phyloP scores from a whole-genome alignment of 1,140 invertebrate species.

The Aphaenogaster floridana region DNA sequence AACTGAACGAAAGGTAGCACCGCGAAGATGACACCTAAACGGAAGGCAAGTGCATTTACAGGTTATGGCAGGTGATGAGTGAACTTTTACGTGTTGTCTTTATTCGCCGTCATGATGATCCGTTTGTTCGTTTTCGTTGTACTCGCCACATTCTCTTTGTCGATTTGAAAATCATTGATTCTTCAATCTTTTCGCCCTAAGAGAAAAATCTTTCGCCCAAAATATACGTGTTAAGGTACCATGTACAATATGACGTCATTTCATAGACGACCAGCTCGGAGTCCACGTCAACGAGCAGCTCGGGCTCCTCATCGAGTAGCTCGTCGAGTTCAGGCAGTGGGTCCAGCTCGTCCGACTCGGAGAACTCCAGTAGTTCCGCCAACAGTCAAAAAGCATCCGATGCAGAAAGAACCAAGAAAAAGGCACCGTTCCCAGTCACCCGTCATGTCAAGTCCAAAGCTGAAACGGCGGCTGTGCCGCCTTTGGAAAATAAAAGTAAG shows the following conservation, averaged over 20 bases:
- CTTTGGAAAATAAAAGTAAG: conserved; percentile 80
- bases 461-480: conserved; percentile 78
- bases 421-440: conserved; percentile 82
- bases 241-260: conserved; percentile 13
- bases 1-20: conserved; percentile 70
- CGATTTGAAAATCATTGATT: background rate
- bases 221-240: background rate
- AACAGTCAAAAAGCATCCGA: conserved; percentile 84
- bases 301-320: conserved; percentile 88
- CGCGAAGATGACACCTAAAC: conserved; percentile 84
- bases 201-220: background rate
- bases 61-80: conserved; percentile 32
- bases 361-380: conserved; percentile 89
- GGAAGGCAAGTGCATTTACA: conserved; percentile 80
- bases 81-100: background rate
- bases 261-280: conserved; percentile 88
- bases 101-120: background rate
- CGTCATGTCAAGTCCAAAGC: conserved; percentile 84
- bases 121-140: background rate
- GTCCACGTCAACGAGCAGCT: conserved; percentile 89
- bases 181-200: background rate
- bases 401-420: conserved; percentile 86
- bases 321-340: conserved; percentile 90
- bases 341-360: conserved; percentile 90
- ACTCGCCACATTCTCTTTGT: background rate